Base-by-base conservation (phyloP, 2,113 vertebrate genomes). In the Prietella phreatophila region DNA sequence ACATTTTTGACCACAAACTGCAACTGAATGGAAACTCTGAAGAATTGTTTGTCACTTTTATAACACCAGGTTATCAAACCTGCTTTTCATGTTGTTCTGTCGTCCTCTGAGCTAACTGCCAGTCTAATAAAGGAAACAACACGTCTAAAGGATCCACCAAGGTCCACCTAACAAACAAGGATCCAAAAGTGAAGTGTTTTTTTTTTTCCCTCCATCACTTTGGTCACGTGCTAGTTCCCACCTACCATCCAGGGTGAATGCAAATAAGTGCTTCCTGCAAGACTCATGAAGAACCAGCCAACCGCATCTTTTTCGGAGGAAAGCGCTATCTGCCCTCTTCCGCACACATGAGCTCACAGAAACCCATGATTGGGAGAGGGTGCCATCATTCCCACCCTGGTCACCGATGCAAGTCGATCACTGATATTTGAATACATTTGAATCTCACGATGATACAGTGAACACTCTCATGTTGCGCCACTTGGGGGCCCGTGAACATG, bases 211-310 rank as follows among this genome's bases (percentile, higher is more conserved):
- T 1, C 47, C 14, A 11, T 58, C 42, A 15, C n/a, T 36, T 33
- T 60, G 42, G 71, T 61, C 39, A 84, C 25, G 19, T 73, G 75
- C n/a, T 86, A 87, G 61, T 76, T 86, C 22, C 91, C 88, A 90
- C 58, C 65, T 88, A 80, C n/a, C 15, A 55, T 7, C 27, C 5
- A 27, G 17, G 33, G 20, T 36, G 19, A 81, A 22, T 36, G 19
- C 20, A 47, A 25, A 14, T 1, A 39, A 25, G 10, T 5, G 79
- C n/a, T 33, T 81, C n/a, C 17, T 36, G 15, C 5, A 19, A 19
- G 14, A n/a, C 22, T 50, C 25, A 47, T 55, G 27, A 80, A 56
- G n/a, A 56, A 30, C 14, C 50, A 55, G 20, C 11, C 67, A 69
- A 33, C 15, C 30, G 15, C 30, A 33, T 33, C 67, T 17, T 33